Base-by-base conservation (phyloP, 2,888 invertebrate genomes). In the Periphyllus acericola region DNA sequence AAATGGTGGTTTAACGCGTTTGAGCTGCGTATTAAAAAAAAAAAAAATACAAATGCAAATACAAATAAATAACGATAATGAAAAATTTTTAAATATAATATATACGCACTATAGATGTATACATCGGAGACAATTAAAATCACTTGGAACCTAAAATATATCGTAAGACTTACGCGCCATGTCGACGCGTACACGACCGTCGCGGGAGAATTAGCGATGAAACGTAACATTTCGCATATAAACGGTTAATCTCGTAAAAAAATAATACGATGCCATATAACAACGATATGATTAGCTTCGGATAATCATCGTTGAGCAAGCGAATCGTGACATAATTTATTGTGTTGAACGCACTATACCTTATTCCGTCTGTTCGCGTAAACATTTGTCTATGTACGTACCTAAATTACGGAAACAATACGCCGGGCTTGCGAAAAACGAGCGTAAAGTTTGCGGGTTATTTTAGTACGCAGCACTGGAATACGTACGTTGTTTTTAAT, bases 161-260 rank as follows among this genome's bases (percentile, higher is more conserved):
- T 68, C 11, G 68, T 68, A 60, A 60, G 29, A 68, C 68, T 68
- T 29, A 68, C 29, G 6, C 29, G 29, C n/a, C 11, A 9, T 3
- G 11, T 29, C 68, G 68, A 25, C 60, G 60, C 25, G n/a, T n/a
- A n/a, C n/a, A 60, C 3, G 25, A 60, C 6, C 25, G 34, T 25
- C 14, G 14, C 46, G 14, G 21, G 0, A 55, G 21, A 55, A 52
- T 78, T 52, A 55, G 21, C 21, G 52, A 78, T 32, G 1, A 78
- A 52, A 52, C 78, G 78, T 78, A 78, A 78, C 78, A 11, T 55
- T 78, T 78, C 32, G n/a, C n/a, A n/a, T n/a, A 32, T 52, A 32
- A 78, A 78, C 52, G 78, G 32, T 78, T 78, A 29, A 52, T 78
- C 29, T 21, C 52, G 32, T 52, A n/a, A 4, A 78, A 46, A 52